Evolutionary conservation across 2,113 vertebrate species (phyloP).

Genomic region (Cervus canadensis): DNA sequence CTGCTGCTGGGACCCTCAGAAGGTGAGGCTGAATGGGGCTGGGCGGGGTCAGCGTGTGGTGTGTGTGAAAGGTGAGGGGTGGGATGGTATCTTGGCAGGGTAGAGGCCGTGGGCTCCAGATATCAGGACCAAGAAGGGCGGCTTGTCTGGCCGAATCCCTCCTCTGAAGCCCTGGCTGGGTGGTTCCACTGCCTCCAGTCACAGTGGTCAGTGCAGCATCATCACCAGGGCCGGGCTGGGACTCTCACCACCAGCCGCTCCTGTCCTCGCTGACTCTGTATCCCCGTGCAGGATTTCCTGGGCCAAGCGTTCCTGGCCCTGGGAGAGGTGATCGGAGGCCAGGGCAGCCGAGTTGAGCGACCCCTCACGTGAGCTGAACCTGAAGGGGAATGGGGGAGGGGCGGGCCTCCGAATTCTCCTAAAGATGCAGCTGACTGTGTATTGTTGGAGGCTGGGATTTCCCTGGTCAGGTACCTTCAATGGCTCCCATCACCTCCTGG

Average conservation of each 20-base stretch:
- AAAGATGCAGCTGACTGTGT: not conserved
- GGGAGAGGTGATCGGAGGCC: conserved; percentile 86
- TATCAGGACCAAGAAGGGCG: not conserved
- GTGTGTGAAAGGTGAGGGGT: not conserved
- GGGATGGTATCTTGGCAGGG: not conserved
- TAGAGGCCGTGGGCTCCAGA: not conserved
- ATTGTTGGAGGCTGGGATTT: not conserved
- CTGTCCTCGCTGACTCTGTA: not conserved
- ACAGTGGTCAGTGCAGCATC: not conserved
- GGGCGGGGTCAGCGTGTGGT: not conserved
- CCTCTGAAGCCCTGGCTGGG: not conserved
- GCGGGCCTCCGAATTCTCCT: not conserved
- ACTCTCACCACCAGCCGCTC: not conserved
- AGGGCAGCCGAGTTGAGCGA: conserved; percentile 85
- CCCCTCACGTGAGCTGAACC: conserved; percentile 80
- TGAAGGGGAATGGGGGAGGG: not conserved
- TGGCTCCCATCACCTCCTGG: not conserved
- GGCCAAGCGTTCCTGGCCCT: conserved; percentile 84
- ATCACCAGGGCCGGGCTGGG: not conserved
- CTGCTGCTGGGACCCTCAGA: conserved; percentile 73
- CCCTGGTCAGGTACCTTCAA: not conserved
- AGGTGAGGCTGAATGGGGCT: conserved; percentile 69
- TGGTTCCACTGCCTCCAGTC: not conserved
- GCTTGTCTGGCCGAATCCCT: not conserved
- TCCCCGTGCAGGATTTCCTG: conserved; percentile 82